Evolutionary conservation across 1,140 invertebrate genomes (phyloP).

Genomic region (Drosophila takahashii): DNA sequence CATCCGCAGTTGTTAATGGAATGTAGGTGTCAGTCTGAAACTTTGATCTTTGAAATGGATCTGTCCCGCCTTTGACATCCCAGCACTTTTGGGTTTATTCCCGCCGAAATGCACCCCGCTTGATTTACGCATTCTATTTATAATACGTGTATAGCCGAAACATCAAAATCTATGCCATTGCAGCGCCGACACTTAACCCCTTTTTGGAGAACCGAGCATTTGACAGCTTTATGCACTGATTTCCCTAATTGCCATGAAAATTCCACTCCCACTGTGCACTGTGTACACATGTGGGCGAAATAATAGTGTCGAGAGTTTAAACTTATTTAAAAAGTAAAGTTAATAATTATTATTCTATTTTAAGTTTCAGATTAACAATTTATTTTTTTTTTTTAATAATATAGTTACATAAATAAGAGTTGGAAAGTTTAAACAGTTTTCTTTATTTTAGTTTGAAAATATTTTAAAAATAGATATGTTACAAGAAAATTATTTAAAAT

Average conservation of each 20-base stretch:
- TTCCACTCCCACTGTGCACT: slow-evolving; percentile 13
- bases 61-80: slow-evolving; percentile 20
- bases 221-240: slow-evolving; percentile 49
- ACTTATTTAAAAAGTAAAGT: too few species aligned
- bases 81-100: not conserved
- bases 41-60: slow-evolving; percentile 24
- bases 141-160: slow-evolving; percentile 4
- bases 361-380: too few species aligned
- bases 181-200: slow-evolving; percentile 8
- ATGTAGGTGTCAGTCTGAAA: not conserved
- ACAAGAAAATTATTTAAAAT: too few species aligned
- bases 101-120: slow-evolving; percentile 3
- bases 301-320: not conserved
- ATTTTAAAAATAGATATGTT: too few species aligned
- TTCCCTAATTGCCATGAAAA: slow-evolving; percentile 47
- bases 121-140: slow-evolving; percentile 27
- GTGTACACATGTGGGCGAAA: not conserved
- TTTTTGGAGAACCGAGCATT: slow-evolving; percentile 12
- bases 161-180: slow-evolving; percentile 23
- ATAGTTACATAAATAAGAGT: too few species aligned
- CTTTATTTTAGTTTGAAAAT: too few species aligned
- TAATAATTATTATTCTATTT: too few species aligned
- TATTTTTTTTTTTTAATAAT: too few species aligned
- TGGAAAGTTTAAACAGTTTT: too few species aligned
- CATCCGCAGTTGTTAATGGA: slow-evolving; percentile 1